Evolutionary conservation across 2,797 vertebrate species (phyloP).

Genomic region (Chrysolophus pictus): DNA sequence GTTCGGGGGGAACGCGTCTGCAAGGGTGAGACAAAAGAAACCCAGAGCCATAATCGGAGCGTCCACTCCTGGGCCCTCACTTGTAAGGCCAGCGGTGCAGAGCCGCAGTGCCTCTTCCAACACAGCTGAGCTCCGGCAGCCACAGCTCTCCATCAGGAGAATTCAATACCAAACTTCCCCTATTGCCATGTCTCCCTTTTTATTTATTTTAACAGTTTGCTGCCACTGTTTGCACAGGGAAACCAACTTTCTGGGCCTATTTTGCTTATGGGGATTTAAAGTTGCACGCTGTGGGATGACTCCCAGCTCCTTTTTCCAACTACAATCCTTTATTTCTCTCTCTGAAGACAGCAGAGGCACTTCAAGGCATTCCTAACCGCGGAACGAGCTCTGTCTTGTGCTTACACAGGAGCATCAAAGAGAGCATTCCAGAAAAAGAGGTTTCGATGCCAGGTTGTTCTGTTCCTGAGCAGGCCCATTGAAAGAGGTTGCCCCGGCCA

Average conservation of each 20-base stretch:
- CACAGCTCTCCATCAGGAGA: not conserved
- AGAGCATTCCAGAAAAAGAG: not conserved
- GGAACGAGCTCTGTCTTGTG: not conserved
- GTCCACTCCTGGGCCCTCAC: not conserved
- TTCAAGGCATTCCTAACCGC: not conserved
- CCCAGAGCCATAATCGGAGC: not conserved
- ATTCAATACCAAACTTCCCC: not conserved
- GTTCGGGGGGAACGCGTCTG: not conserved
- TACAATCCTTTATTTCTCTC: accelerated
- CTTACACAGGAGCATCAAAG: not conserved
- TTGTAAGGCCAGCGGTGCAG: conserved; percentile 22
- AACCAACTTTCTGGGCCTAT: accelerated
- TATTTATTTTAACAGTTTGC: not conserved
- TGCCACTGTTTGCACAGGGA: not conserved
- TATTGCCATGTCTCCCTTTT: not conserved
- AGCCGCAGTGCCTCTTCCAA: not conserved
- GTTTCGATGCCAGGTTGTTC: accelerated
- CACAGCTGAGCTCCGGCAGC: accelerated
- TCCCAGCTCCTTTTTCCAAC: not conserved
- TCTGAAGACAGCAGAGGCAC: not conserved
- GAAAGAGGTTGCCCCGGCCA: not conserved
- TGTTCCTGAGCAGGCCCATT: not conserved
- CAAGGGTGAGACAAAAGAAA: conserved; percentile 32
- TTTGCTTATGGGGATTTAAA: accelerated
- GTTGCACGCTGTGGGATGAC: accelerated